phyloP scores from a whole-genome alignment of 2,888 invertebrate genomes.

The Synergus gifuensis region DNA sequence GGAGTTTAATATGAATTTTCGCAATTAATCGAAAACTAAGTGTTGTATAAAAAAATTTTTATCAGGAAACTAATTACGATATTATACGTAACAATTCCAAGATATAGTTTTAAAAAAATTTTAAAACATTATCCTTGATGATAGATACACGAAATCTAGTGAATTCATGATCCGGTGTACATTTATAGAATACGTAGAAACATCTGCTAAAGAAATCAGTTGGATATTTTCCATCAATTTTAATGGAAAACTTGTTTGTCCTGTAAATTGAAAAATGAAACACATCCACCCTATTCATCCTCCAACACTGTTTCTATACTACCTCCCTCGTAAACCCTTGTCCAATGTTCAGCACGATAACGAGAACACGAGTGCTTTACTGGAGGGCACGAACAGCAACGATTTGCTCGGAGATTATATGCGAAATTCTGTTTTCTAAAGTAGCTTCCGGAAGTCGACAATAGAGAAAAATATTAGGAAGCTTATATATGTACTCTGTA shows the following conservation, averaged over 20 bases:
- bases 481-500: neutral
- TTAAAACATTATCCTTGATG: no score
- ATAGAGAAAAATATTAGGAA: neutral
- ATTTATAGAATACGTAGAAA: neutral
- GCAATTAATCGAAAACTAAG: no score
- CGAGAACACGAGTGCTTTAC: constrained; percentile 31
- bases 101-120: no score
- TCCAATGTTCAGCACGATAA: constrained; percentile 34
- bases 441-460: neutral
- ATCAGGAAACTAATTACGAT: no score
- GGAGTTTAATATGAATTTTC: no score
- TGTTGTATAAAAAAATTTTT: no score
- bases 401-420: constrained; percentile 28
- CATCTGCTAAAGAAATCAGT: neutral
- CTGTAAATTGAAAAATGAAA: neutral
- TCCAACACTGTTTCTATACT: constrained; percentile 9
- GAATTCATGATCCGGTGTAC: no score
- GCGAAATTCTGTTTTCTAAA: constrained; percentile 5
- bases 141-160: no score
- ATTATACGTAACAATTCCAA: no score
- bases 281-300: neutral
- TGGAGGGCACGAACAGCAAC: constrained; percentile 5
- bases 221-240: neutral
- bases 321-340: constrained; percentile 6
- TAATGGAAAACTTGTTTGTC: neutral